Evolutionary conservation across 1,140 invertebrate species (phyloP).

Genomic region (Hirudo medicinalis): DNA sequence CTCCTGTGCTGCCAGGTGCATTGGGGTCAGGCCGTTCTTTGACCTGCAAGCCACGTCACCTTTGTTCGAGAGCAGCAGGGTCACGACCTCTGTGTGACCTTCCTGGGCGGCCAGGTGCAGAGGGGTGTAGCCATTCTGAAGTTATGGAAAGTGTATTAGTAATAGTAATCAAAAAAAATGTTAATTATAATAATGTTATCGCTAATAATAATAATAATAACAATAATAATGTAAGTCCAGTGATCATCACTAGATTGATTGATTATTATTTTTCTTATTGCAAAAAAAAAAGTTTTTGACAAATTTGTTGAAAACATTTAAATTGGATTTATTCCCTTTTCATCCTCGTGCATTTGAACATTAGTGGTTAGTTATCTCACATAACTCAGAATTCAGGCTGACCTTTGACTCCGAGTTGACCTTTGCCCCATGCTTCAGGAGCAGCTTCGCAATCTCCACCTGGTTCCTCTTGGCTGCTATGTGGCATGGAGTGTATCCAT

Average conservation of each 20-base stretch:
- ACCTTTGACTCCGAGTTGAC: slow-evolving; percentile 87
- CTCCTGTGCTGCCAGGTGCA: slow-evolving; percentile 86
- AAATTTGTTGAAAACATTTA: too few species aligned
- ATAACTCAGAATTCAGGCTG: slow-evolving; percentile 35
- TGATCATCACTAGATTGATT: too few species aligned
- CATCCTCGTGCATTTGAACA: too few species aligned
- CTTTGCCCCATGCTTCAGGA: slow-evolving; percentile 86
- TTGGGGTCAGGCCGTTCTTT: slow-evolving; percentile 65
- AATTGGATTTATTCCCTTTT: neutral
- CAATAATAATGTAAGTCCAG: neutral
- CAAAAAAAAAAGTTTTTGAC: too few species aligned
- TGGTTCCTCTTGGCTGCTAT: slow-evolving; percentile 97
- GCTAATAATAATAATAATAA: neutral
- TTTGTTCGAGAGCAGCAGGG: neutral
- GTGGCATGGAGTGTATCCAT: slow-evolving; percentile 93
- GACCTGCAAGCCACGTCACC: neutral
- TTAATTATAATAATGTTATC: neutral
- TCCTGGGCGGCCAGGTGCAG: slow-evolving; percentile 12
- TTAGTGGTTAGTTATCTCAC: neutral
- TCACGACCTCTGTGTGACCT: slow-evolving; percentile 8
- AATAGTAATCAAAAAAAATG: neutral
- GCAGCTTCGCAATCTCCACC: slow-evolving; percentile 63
- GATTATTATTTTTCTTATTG: too few species aligned
- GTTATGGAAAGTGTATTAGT: neutral
- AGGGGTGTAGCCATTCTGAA: slow-evolving; percentile 44